A percentile compares a stretch with the other conserved stretches of the same genome.
Evolutionary conservation across 1,140 invertebrate genomes (phyloP).

Genomic region (Drosophila suzukii): DNA sequence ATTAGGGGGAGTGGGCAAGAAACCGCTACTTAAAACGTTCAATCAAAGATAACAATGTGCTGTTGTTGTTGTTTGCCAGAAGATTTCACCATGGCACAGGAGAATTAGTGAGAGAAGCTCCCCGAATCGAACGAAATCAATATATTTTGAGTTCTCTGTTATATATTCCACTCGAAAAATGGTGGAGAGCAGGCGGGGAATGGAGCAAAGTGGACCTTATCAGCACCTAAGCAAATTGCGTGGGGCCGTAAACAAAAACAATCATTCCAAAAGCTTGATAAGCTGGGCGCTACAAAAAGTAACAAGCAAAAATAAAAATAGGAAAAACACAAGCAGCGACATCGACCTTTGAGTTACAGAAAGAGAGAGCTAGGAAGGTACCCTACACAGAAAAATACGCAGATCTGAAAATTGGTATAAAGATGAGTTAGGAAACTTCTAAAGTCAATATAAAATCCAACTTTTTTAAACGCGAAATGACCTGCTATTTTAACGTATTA

Average conservation of each 20-base stretch:
- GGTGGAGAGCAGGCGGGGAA: not conserved
- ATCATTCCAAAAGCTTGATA: constrained; percentile 49
- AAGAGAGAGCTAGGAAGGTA: constrained; percentile 9
- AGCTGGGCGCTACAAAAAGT: constrained; percentile 34
- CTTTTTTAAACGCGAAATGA: no score
- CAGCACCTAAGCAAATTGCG: constrained; percentile 68
- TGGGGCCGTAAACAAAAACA: constrained; percentile 75
- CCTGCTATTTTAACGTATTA: not conserved
- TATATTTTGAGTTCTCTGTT: constrained; percentile 45
- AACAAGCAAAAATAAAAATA: constrained; percentile 18
- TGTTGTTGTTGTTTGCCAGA: constrained; percentile 14
- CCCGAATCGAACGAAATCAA: constrained; percentile 44
- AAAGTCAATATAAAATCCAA: no score
- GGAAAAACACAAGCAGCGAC: constrained; percentile 20
- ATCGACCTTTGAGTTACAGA: constrained; percentile 56
- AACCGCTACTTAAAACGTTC: constrained; percentile 70
- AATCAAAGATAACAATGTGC: constrained; percentile 71
- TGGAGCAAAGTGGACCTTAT: constrained; percentile 41
- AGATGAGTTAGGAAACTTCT: no score
- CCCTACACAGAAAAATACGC: constrained; percentile 1
- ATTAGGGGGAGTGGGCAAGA: constrained; percentile 43
- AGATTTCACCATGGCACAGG: constrained; percentile 52
- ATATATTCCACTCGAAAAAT: constrained; percentile 32
- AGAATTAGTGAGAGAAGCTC: constrained; percentile 8
- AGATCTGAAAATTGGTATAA: not conserved